Conservation (phyloP, 2,888 invertebrate genomes). For the Mesorhabditis spiculigera region DNA sequence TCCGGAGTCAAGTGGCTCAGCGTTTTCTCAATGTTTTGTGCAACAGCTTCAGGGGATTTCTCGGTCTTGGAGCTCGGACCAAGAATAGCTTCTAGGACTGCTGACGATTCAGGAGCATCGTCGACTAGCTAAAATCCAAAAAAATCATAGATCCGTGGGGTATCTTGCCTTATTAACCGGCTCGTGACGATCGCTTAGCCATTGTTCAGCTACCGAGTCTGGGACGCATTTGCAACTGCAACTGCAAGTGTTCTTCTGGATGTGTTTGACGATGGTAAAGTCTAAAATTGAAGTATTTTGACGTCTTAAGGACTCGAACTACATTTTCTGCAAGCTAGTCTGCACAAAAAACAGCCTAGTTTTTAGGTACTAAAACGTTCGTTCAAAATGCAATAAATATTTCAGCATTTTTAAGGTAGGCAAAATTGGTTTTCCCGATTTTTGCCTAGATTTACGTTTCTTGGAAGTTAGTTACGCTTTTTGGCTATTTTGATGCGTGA, state of each 20-base stretch:
- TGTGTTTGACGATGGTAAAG: constrained; percentile 34
- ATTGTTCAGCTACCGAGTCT: constrained; percentile 19
- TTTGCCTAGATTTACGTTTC: no score
- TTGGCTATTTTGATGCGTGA: no score
- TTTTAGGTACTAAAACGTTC: no score
- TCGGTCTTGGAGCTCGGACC: not conserved
- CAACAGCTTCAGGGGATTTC: not conserved
- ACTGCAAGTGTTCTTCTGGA: constrained; percentile 33
- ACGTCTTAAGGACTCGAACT: no score
- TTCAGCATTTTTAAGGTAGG: no score
- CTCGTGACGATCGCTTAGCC: not conserved
- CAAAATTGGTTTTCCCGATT: no score
- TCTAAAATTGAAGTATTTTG: constrained; percentile 18
- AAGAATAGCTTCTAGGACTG: constrained; percentile 2
- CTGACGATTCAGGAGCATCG: not conserved
- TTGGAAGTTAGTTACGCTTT: no score
- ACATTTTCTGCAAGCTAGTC: no score
- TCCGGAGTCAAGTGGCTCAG: not conserved
- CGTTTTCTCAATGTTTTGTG: not conserved
- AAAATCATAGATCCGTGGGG: no score
- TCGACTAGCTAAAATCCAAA: not conserved
- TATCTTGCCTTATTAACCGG: not conserved
- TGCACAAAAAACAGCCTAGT: no score
- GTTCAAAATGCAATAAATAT: no score
- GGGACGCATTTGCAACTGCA: constrained; percentile 36